Percentiles rank a stretch among this genome's conserved stretches.
Evolutionary conservation across 2,888 invertebrate genomes (phyloP).

Genomic region (Pseudoips prasinana): DNA sequence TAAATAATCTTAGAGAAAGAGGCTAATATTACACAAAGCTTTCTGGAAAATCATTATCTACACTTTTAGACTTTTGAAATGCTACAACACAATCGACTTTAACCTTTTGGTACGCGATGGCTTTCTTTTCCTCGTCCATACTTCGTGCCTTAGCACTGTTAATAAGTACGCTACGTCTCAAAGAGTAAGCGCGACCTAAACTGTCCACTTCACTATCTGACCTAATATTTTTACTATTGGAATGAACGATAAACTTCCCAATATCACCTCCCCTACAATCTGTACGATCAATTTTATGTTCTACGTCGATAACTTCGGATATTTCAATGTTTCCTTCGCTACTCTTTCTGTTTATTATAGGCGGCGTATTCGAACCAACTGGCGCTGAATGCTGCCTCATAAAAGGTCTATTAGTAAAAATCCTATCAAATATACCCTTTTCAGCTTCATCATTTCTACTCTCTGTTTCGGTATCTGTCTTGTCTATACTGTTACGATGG

Average conservation of each 20-base stretch:
- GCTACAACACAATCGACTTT: slow-evolving; percentile 71
- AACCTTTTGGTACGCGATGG: slow-evolving; percentile 60
- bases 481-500: slow-evolving; percentile 69
- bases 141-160: slow-evolving; percentile 72
- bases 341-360: slow-evolving; percentile 60
- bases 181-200: slow-evolving; percentile 55
- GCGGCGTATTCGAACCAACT: slow-evolving; percentile 53
- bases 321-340: slow-evolving; percentile 67
- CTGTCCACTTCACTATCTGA: slow-evolving; percentile 52
- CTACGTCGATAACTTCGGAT: slow-evolving; percentile 35
- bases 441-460: slow-evolving; percentile 46
- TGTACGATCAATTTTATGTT: slow-evolving; percentile 37
- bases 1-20: too few relatives aligned
- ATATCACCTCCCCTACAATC: slow-evolving; percentile 33
- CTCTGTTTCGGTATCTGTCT: slow-evolving; percentile 57
- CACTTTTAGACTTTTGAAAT: slow-evolving; percentile 64
- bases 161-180: slow-evolving; percentile 76
- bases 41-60: slow-evolving; percentile 69
- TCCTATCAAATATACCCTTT: slow-evolving; percentile 58
- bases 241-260: slow-evolving; percentile 57
- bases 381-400: slow-evolving; percentile 72
- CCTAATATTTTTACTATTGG: slow-evolving; percentile 59
- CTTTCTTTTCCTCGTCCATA: slow-evolving; percentile 61
- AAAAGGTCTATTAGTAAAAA: slow-evolving; percentile 61
- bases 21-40: slow-evolving; percentile 65